These are phyloP conservation scores for Semotilus atromaculatus DNA, from an alignment of 2,797 vertebrate species.

Conservation along the genomic window DNA sequence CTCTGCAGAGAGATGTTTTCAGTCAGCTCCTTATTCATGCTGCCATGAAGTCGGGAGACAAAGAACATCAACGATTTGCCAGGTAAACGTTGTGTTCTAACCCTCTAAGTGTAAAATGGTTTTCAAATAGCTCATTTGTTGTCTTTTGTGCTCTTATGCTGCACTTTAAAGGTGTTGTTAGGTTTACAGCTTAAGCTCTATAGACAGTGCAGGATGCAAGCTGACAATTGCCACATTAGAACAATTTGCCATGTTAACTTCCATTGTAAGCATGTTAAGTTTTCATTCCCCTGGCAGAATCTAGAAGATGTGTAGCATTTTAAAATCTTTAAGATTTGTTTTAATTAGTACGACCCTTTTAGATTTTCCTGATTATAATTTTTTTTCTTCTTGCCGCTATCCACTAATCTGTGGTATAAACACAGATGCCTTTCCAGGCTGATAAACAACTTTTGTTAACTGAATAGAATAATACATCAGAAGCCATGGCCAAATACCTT, in stretches of 20 bases:
- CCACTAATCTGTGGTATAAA: not conserved
- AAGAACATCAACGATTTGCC: conserved; percentile 82
- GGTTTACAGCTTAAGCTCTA: not conserved
- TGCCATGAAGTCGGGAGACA: conserved; percentile 85
- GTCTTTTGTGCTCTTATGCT: conserved; percentile 6
- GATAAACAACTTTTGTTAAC: not conserved
- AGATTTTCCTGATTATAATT: not conserved
- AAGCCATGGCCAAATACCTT: not conserved
- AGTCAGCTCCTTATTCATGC: conserved; percentile 89
- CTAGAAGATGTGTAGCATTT: not conserved
- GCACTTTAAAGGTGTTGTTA: not conserved
- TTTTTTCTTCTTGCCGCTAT: not conserved
- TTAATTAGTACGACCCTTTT: not conserved
- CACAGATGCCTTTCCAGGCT: not conserved
- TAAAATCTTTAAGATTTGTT: not conserved
- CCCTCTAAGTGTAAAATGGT: not conserved
- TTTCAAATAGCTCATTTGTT: not conserved
- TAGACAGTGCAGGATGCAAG: not conserved
- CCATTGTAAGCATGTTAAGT: not conserved
- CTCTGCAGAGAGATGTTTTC: conserved; percentile 92
- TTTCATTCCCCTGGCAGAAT: not conserved
- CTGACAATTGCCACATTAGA: not conserved
- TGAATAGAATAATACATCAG: not conserved
- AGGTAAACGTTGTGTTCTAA: conserved; percentile 76
- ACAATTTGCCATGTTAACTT: not conserved